phyloP scores from a whole-genome alignment of 2,113 vertebrate genomes.

The Columba livia region DNA sequence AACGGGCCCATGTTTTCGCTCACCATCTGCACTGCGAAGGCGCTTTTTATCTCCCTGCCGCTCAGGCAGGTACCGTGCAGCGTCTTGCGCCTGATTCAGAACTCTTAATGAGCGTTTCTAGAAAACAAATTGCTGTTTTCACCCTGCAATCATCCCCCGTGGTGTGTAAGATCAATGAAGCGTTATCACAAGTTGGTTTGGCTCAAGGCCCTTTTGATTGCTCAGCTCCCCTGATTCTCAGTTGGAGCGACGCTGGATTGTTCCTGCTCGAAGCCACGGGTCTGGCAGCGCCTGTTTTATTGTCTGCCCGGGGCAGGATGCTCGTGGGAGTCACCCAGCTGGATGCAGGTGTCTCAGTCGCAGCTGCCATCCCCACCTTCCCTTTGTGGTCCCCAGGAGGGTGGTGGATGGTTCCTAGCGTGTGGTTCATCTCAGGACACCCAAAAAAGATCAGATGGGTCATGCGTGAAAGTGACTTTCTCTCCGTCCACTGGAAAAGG shows the following conservation, averaged over 20 bases:
- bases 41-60: neutral
- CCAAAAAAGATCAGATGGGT: no score
- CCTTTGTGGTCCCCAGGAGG: no score
- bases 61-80: neutral
- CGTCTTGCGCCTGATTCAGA: neutral
- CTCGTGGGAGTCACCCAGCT: neutral
- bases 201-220: neutral
- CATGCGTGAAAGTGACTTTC: no score
- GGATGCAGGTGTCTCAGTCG: fast-evolving
- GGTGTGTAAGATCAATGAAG: neutral
- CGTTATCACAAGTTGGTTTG: neutral
- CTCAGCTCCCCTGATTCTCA: fast-evolving
- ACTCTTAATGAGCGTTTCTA: neutral
- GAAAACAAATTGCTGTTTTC: neutral
- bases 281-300: neutral
- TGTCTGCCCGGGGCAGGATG: neutral
- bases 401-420: no score
- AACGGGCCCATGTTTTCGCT: neutral
- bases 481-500: no score
- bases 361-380: neutral
- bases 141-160: neutral
- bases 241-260: fast-evolving
- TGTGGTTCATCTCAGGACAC: no score
- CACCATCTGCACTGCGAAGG: neutral
- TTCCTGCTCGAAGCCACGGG: fast-evolving